Evolutionary conservation across 2,888 invertebrate genomes (phyloP), one percentile per base, ranked within the genome.

Genomic region (Cryptocephalus primarius): DNA sequence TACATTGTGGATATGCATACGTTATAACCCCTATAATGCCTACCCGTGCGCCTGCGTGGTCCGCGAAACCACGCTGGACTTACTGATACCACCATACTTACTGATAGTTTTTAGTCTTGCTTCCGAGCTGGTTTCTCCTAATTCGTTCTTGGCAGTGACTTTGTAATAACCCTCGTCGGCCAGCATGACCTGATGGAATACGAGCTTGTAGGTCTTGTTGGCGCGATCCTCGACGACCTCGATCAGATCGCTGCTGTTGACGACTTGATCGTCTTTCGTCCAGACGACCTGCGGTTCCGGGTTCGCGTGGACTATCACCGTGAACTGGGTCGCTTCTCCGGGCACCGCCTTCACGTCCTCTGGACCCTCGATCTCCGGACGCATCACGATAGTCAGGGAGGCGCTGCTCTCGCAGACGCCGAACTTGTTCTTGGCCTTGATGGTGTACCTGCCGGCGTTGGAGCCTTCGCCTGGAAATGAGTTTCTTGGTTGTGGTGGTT

Each of bases 271-370:
- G 55, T 83, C 80, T 64, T 80, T 83, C 49, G 74, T 75, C 93
- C 94, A 96, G 57, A 85, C 80, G 1, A 97, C 80, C 55, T 85
- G 85, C 1, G 96, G 91, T 53, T 84, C 80, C 0, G 97, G 97
- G 69, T 91, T 91, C 22, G 94, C 92, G 58, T 83, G 82, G 1
- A 96, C 82, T 39, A 84, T 78, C 33, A 86, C 88, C 57, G 58
- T 80, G 65, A 96, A 84, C 50, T 80, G 79, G 22, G 86, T 82
- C 32, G 83, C 78, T 59, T 89, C 86, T 45, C 82, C 88, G 1
- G 90, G 89, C 48, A 82, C 77, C 1, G 82, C 82, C 22, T 76
- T 78, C 40, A 83, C 73, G 63, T 89, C 87, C 55, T 80, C 79
- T 41, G 89, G 76, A 0, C 83, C 83, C 48, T 83, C 79, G 49